Evolutionary conservation across 92 coral and sea anemone species (phyloP), one percentile per base, ranked within the genome.

Genomic region (Nematostella vectensis): DNA sequence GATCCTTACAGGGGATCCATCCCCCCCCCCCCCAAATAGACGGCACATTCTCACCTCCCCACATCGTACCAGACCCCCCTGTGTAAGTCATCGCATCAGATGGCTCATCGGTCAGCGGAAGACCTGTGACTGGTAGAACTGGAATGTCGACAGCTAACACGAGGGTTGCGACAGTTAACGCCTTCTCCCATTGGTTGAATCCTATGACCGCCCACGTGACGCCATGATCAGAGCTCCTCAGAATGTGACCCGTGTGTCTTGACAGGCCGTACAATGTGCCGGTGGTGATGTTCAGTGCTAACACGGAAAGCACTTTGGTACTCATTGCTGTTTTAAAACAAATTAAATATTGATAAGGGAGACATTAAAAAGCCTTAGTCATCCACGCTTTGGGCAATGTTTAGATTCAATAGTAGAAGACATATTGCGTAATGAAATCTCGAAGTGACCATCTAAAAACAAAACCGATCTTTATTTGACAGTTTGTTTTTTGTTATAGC

Each of bases 201-300:
- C 13, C 44, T 6, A 60, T 54, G 28, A 54, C 50, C 12, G 16
- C 29, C 81, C 81, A 75, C 52, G 27, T 18, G 2, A 55, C 52
- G 1, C 48, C 47, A 21, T 11, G 31, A 27, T 65, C 60, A 8
- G n/a, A 17, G 15, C 50, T 27, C 30, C 2, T 36, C 31, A 65
- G 49, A 40, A 25, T 37, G 15, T 4, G 2, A 18, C 40, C 55
- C 17, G 11, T 19, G 16, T 13, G 55, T 11, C 50, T 15, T 20
- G 50, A 36, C 11, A 65, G 25, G 12, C 71, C 62, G 11, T 65
- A 54, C 17, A 65, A 48, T 13, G 40, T 29, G 25, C 30, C 21
- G 42, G n/a, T 65, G n/a, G 20, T 11, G 3, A 33, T 36, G 59
- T 63, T 30, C 38, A 21, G 52, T 28, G 59, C 70, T 17, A 52